phyloP scores from a whole-genome alignment of 2,888 invertebrate genomes.

The Cryptophagus acutangulus region DNA sequence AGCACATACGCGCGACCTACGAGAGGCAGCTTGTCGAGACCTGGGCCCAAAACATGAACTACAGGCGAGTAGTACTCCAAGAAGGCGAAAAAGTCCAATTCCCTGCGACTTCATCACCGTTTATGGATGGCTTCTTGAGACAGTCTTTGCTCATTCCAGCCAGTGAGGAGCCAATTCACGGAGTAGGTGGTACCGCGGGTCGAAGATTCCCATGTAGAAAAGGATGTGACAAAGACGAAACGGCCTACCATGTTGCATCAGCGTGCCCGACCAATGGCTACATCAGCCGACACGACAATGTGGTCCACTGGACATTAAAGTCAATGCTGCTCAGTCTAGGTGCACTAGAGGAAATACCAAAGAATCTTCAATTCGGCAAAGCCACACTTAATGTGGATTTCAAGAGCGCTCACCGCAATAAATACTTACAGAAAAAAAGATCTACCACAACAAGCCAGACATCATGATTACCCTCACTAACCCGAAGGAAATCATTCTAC shows the following conservation, averaged over 20 bases:
- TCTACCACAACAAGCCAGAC: constrained; percentile 17
- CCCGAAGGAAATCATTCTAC: constrained; percentile 4
- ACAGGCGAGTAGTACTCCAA: constrained; percentile 16
- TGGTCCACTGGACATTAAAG: constrained; percentile 5
- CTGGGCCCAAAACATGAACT: constrained; percentile 21
- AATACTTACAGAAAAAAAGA: constrained; percentile 8
- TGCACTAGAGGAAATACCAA: constrained; percentile 1
- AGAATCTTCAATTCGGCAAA: constrained; percentile 2
- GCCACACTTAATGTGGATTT: background rate
- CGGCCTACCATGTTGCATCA: constrained; percentile 8
- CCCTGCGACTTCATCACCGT: constrained; percentile 14
- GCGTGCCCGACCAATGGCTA: background rate
- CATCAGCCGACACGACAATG: constrained; percentile 7
- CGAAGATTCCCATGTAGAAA: constrained; percentile 1
- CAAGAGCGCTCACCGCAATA: background rate
- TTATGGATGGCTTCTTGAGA: constrained; percentile 14
- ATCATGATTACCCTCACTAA: constrained; percentile 3
- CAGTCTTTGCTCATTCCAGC: constrained; percentile 18
- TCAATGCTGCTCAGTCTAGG: background rate
- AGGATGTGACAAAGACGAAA: constrained; percentile 4
- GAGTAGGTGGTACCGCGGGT: background rate
- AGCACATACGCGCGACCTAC: background rate
- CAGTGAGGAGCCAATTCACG: constrained; percentile 19
- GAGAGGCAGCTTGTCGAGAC: background rate
- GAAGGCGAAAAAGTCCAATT: constrained; percentile 12